phyloP scores from a whole-genome alignment of 2,888 invertebrate species.

The Charanyca ferruginea region DNA sequence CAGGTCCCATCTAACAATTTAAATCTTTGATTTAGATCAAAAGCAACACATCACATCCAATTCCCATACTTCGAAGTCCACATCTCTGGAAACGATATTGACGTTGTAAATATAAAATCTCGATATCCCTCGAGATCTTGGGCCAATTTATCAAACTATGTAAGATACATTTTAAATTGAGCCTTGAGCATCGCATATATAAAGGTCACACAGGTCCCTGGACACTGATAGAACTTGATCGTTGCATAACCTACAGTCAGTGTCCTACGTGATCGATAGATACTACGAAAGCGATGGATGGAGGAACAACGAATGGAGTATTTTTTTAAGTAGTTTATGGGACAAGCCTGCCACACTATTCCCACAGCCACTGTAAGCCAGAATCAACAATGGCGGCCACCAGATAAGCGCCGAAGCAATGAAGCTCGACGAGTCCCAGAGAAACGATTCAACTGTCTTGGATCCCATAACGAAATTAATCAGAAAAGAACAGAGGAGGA shows the following conservation, averaged over 20 bases:
- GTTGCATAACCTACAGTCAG: background rate
- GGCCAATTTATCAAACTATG: conserved; percentile 29
- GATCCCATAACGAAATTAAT: too few relatives aligned
- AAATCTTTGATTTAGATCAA: conserved; percentile 2
- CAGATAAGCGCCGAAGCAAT: too few relatives aligned
- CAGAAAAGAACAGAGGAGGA: too few relatives aligned
- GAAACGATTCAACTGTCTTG: too few relatives aligned
- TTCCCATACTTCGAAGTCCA: background rate
- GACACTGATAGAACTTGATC: conserved; percentile 15
- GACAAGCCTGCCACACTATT: too few relatives aligned
- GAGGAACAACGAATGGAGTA: too few relatives aligned
- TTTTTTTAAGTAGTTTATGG: too few relatives aligned
- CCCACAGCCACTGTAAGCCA: too few relatives aligned
- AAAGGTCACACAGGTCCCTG: conserved; percentile 37
- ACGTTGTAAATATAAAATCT: conserved; percentile 29
- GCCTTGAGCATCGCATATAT: conserved; percentile 12
- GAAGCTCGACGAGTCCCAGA: too few relatives aligned
- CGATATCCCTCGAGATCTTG: conserved; percentile 8
- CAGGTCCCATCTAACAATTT: too few relatives aligned
- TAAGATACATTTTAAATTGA: conserved; percentile 8
- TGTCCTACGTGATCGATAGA: background rate
- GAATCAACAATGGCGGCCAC: too few relatives aligned
- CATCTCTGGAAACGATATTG: conserved; percentile 10
- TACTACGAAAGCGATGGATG: too few relatives aligned
- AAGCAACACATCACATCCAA: background rate